Evolutionary conservation across 2,797 vertebrate genomes (phyloP).

Genomic region (Prunella strophiata): DNA sequence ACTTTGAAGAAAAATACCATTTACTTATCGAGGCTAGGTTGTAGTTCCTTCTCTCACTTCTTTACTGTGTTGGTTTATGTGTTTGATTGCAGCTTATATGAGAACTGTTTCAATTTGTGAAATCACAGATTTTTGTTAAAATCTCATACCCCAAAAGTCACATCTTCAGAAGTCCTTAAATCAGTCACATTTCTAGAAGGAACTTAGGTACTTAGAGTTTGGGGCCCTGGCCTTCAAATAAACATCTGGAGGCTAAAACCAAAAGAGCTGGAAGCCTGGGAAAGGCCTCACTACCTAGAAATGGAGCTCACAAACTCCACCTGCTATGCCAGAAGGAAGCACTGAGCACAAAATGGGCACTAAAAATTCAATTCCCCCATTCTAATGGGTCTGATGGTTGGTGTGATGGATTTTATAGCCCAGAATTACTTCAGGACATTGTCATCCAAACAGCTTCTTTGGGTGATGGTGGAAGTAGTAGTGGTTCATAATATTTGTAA

Average conservation of each 20-base stretch:
- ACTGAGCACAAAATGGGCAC: background rate
- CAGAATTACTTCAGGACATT: background rate
- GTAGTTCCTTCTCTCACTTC: background rate
- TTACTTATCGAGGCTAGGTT: background rate
- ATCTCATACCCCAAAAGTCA: background rate
- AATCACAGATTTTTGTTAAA: background rate
- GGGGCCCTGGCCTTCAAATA: background rate
- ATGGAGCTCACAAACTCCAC: background rate
- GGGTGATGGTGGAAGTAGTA: background rate
- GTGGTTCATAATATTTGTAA: background rate
- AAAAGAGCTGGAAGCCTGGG: background rate
- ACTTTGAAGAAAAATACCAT: background rate
- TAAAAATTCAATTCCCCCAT: background rate
- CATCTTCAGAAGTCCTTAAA: background rate
- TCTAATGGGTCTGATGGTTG: background rate
- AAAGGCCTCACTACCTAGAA: background rate
- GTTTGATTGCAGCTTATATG: background rate
- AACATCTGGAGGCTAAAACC: background rate
- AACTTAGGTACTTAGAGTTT: background rate
- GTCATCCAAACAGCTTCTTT: background rate
- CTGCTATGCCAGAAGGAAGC: background rate
- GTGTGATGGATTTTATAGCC: background rate
- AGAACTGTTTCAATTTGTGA: background rate
- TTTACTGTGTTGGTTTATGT: background rate
- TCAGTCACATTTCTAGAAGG: background rate